Base-by-base conservation (phyloP, 2,113 vertebrate genomes). In the Psittacula cyanocephala region DNA sequence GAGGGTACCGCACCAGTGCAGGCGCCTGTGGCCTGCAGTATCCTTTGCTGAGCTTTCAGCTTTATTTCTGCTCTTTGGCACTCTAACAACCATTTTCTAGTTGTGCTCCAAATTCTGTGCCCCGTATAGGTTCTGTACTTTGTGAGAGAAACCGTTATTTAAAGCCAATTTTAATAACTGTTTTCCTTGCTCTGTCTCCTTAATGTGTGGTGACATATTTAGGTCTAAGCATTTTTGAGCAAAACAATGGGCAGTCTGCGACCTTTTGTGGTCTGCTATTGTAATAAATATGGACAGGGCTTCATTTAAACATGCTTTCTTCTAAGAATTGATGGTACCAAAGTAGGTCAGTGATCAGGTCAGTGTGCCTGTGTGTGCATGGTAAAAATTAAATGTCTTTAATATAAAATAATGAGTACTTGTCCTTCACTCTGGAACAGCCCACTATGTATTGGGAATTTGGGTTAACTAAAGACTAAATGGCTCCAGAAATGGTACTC, bases 21-120 rank as follows among this genome's bases (percentile, higher is more conserved):
- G 99, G 99, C 35, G 99, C 99, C 53, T 99, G 99, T 0, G 99
- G 99, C 88, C 98, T 99, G 65, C 99, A 99, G 99, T 99, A 99
- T 99, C 99, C 98, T 99, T 98, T 92, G 72, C 93, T 80, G 69
- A 76, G 47, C 43, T 55, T 80, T 69, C 33, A 0, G 7, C 2
- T 64, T 89, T 31, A 4, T 50, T 68, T 31, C 82, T 81, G 85
- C 43, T 62, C 68, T 49, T 57, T 44, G 37, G 23, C 60, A 67
- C 72, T 60, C 63, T 27, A 72, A 62, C 68, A 70, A 57, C 25
- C 28, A 13, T 39, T 28, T 53, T 33, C 24, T 88, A 63, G 27
- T 10, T 88, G 41, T 37, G 52, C 35, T 82, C 64, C 41, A n/a
- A 6, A 81, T 81, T 71, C 44, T 85, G 52, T 62, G 77, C 57